Base-by-base conservation (phyloP, 2,888 invertebrate genomes). In the Quadroppia sp. region DNA sequence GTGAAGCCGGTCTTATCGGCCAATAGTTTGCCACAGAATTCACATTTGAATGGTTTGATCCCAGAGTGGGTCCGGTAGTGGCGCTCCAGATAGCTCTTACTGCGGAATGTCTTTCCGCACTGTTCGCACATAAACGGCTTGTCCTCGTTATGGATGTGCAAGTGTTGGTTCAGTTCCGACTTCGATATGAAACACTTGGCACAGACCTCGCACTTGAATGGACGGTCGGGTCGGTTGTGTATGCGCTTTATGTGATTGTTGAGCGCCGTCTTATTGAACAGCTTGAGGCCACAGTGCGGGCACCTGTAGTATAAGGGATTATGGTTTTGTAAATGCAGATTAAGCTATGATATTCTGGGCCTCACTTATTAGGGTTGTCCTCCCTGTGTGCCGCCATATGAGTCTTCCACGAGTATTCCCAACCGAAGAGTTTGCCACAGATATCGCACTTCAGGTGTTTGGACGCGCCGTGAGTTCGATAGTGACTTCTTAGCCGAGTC, bases 21-120 rank as follows among this genome's bases (percentile, higher is more conserved):
- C 64, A 77, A 77, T 11, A 71, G 67, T 59, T 74, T 77, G 13
- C 76, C 76, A 23, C 77, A 77, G 69, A 53, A 76, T n/a, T 48
- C 64, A 67, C 77, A 77, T 59, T 77, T 76, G 42, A 75, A 77
- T 17, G 75, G 75, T 70, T 76, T 77, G 71, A 76, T 76, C 17
- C 75, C 76, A 7, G 77, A 76, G 74, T 77, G 77, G 32, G 74
- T 64, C 69, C 76, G 45, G 23, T 76, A 75, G 59, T 77, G 77
- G 1, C 76, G 74, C 23, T 73, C 48, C n/a, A 77, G 56, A 53
- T 75, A 74, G 67, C 72, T 74, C 78, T 79, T 77, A 76, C 76
- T 76, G 77, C 79, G 77, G 74, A 79, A 80, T 36, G 77, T 74
- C 56, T 79, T 79, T 25, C 79, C 80, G 77, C 80, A 80, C 40